These are phyloP conservation scores for Helostoma temminkii DNA, from an alignment of 2,797 vertebrate genomes.

Conservation along the genomic window DNA sequence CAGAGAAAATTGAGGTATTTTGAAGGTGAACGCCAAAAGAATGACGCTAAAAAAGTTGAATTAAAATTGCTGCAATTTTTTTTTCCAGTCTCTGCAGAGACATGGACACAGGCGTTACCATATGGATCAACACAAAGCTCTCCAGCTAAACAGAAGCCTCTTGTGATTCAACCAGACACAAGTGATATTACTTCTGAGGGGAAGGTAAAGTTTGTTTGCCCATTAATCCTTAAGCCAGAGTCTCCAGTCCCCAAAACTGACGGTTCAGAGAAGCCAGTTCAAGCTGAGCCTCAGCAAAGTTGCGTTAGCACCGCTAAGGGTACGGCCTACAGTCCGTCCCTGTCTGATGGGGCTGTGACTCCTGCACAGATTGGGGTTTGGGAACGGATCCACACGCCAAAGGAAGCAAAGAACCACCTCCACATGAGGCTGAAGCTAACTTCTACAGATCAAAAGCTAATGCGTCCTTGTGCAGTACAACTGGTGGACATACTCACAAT, in stretches of 20 bases:
- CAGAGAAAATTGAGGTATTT: neutral
- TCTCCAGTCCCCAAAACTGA: constrained; percentile 23
- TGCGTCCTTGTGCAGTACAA: constrained; percentile 72
- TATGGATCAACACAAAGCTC: constrained; percentile 6
- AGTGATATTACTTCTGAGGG: neutral
- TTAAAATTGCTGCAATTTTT: constrained; percentile 5
- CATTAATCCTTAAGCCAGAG: constrained; percentile 55
- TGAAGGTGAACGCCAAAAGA: neutral
- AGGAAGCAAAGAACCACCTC: constrained; percentile 47
- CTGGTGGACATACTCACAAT: constrained; percentile 76
- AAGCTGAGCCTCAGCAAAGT: constrained; percentile 65
- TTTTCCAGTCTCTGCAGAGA: constrained; percentile 40
- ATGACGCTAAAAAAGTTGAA: neutral
- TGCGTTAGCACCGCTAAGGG: constrained; percentile 63
- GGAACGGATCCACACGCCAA: constrained; percentile 42
- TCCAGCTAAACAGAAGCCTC: constrained; percentile 41
- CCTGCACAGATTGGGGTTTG: constrained; percentile 47
- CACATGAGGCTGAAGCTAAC: constrained; percentile 70
- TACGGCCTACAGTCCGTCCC: constrained; percentile 61
- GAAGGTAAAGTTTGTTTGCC: constrained; percentile 67
- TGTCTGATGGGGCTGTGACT: constrained; percentile 51
- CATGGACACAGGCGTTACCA: neutral
- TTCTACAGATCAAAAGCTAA: constrained; percentile 66
- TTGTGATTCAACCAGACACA: constrained; percentile 43
- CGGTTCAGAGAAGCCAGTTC: constrained; percentile 17